Conservation (phyloP, 2,797 vertebrate genomes). For the Decapterus maruadsi region DNA sequence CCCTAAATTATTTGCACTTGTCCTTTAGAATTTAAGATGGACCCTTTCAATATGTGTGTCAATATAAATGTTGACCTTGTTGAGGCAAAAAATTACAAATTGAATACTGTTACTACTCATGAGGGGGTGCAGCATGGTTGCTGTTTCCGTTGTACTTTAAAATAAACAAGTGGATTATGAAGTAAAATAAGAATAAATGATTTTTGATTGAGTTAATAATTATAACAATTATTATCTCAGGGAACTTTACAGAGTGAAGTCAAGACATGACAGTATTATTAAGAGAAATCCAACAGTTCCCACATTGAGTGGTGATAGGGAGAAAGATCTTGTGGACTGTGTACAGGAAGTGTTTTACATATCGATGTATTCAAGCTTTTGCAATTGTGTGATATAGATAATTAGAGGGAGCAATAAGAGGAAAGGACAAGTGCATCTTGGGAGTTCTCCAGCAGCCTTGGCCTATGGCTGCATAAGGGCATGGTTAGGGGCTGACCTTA, state of each 20-base stretch:
- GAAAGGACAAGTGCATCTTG: neutral
- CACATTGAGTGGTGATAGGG: too few relatives aligned
- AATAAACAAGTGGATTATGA: neutral
- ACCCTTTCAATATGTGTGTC: neutral
- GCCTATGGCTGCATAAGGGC: too few relatives aligned
- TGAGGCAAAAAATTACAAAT: neutral
- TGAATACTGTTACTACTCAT: neutral
- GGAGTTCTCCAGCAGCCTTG: too few relatives aligned
- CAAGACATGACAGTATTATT: too few relatives aligned
- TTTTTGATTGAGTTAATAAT: neutral
- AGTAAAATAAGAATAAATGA: neutral
- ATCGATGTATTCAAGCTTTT: neutral
- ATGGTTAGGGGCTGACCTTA: neutral
- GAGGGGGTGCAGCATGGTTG: neutral
- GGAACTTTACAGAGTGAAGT: neutral
- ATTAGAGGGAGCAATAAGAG: too few relatives aligned
- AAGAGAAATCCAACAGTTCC: too few relatives aligned
- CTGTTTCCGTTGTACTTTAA: neutral
- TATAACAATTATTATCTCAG: neutral
- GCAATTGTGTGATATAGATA: neutral
- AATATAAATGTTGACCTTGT: conserved; percentile 1
- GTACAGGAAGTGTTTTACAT: neutral
- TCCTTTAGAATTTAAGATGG: too few relatives aligned
- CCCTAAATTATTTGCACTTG: neutral
- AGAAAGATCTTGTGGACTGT: too few relatives aligned